phyloP scores from a whole-genome alignment of 2,888 invertebrate genomes.

The Polia nebulosa region DNA sequence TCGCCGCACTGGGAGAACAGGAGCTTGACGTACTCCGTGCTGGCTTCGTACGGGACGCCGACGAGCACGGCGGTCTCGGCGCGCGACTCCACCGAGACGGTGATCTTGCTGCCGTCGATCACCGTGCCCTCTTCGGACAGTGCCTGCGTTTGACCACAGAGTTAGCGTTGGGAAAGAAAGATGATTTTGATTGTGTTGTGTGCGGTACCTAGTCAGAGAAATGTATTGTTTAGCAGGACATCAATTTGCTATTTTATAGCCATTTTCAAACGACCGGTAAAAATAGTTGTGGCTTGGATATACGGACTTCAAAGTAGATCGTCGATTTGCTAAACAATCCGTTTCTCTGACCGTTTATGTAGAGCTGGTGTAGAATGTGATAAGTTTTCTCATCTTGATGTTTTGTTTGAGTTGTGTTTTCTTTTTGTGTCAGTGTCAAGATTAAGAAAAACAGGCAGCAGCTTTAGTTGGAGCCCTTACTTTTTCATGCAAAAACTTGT shows the following conservation, averaged over 20 bases:
- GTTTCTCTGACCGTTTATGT: background rate
- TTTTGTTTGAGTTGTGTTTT: constrained; percentile 8
- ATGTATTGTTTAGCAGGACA: background rate
- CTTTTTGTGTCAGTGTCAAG: background rate
- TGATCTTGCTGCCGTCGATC: constrained; percentile 81
- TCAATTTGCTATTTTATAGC: too few species aligned
- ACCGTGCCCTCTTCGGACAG: constrained; percentile 83
- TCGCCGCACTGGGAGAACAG: constrained; percentile 87
- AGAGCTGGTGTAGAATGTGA: background rate
- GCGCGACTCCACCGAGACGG: constrained; percentile 86
- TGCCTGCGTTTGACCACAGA: constrained; percentile 74
- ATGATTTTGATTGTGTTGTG: too few species aligned
- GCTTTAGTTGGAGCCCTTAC: too few species aligned
- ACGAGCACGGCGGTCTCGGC: constrained; percentile 89
- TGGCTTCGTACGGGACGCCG: constrained; percentile 88
- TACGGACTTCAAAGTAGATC: background rate
- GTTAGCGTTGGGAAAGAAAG: constrained; percentile 7
- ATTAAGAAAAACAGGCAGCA: background rate
- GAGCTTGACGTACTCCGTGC: constrained; percentile 85
- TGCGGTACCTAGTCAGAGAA: constrained; percentile 3
- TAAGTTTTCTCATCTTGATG: background rate
- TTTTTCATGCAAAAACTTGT: too few species aligned
- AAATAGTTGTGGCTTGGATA: background rate
- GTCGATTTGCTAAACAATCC: constrained; percentile 3
- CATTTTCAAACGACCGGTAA: background rate